Conservation (phyloP, 2,113 vertebrate species). For the Chionomys nivalis region DNA sequence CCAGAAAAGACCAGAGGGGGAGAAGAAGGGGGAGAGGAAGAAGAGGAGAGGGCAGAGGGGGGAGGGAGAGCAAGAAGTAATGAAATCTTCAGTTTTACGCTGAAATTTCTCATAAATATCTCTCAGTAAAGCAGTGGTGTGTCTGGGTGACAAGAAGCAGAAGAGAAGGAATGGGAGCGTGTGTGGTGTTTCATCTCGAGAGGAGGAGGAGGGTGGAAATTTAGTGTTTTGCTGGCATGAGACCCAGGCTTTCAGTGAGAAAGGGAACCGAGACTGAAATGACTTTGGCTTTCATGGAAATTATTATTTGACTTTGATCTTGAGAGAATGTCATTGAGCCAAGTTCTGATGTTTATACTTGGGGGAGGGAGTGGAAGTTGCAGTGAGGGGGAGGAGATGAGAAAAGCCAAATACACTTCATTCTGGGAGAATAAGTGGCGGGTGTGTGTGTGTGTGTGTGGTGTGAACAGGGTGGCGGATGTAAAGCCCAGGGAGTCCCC, state of each 20-base stretch:
- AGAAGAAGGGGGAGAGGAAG: neutral
- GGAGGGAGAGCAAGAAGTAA: neutral
- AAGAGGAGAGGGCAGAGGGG: too few relatives aligned
- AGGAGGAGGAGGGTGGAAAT: neutral
- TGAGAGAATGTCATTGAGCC: conserved; percentile 66
- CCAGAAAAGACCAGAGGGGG: neutral
- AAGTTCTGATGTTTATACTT: conserved; percentile 68
- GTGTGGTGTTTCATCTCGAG: neutral
- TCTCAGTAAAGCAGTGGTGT: neutral
- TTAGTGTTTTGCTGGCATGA: conserved; percentile 30
- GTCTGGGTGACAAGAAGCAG: neutral
- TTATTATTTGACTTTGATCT: conserved; percentile 76
- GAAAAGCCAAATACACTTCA: conserved; percentile 17
- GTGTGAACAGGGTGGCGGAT: neutral
- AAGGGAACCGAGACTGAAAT: conserved; percentile 36
- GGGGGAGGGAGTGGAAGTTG: neutral
- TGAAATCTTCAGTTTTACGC: neutral
- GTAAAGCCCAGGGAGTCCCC: conserved; percentile 2
- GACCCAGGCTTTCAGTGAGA: conserved; percentile 54
- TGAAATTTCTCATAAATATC: neutral
- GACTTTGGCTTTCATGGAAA: conserved; percentile 75
- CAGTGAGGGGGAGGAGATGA: conserved; percentile 20
- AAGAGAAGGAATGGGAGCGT: neutral
- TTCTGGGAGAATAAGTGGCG: neutral
- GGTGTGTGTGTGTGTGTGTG: neutral